phyloP scores from a whole-genome alignment of 2,888 invertebrate genomes.

The Enchytraeus crypticus region DNA sequence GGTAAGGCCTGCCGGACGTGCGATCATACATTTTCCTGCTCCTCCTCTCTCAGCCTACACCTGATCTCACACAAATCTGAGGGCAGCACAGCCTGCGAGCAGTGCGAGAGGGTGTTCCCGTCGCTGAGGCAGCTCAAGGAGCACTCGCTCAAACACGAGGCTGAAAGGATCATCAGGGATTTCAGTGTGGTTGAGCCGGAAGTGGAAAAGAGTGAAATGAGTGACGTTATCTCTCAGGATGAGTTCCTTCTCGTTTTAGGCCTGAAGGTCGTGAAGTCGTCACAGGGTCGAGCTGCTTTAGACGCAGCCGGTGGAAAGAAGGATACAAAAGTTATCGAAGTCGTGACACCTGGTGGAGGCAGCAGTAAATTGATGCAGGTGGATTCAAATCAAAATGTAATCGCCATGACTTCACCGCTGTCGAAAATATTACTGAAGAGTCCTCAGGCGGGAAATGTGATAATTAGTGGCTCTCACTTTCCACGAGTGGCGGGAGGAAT shows the following conservation, averaged over 20 bases:
- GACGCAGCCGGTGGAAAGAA: too few relatives aligned
- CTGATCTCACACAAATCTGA: slow-evolving; percentile 35
- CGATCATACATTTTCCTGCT: slow-evolving; percentile 45
- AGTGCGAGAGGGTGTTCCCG: neutral
- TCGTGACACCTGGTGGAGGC: too few relatives aligned
- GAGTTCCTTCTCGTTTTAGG: slow-evolving; percentile 25
- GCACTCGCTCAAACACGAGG: neutral
- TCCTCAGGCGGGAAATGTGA: neutral
- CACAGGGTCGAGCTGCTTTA: too few relatives aligned
- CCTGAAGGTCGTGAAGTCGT: slow-evolving; percentile 5
- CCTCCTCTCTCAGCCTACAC: slow-evolving; percentile 43
- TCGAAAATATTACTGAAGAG: slow-evolving; percentile 9
- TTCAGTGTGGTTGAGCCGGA: neutral
- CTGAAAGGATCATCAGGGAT: neutral
- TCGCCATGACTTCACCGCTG: neutral
- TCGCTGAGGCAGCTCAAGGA: neutral
- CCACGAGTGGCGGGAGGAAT: too few relatives aligned
- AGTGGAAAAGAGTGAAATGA: slow-evolving; percentile 23
- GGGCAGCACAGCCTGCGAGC: slow-evolving; percentile 26
- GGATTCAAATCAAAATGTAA: slow-evolving; percentile 6
- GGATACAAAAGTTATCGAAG: too few relatives aligned
- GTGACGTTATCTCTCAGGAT: slow-evolving; percentile 25
- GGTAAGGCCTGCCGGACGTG: slow-evolving; percentile 44
- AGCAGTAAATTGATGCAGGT: too few relatives aligned
- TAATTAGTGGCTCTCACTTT: too few relatives aligned